A percentile compares a stretch with the other conserved stretches of the same genome.
Conservation (phyloP, 2,113 vertebrate genomes). For the Macquaria australasica region DNA sequence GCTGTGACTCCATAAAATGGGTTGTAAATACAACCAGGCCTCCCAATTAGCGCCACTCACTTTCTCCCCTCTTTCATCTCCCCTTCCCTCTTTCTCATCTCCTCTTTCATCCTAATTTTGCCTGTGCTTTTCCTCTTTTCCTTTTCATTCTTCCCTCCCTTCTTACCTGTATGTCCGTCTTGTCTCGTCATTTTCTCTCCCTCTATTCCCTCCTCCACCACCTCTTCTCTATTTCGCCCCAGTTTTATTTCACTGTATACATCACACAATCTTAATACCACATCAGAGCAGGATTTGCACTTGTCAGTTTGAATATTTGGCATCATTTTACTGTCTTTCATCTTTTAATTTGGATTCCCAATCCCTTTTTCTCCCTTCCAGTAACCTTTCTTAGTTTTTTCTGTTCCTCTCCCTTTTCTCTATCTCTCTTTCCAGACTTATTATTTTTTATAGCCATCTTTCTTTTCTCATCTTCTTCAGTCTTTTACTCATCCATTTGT, state of each 20-base stretch:
- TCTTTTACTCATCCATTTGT: conserved; percentile 16
- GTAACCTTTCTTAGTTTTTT: background rate
- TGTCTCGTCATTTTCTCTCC: conserved; percentile 4
- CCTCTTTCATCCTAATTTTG: conserved; percentile 4
- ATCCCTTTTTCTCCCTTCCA: background rate
- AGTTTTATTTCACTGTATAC: conserved; percentile 26
- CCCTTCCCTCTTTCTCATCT: conserved; percentile 12
- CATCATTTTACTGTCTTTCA: conserved; percentile 16
- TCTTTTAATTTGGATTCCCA: background rate
- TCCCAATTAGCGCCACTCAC: conserved; percentile 74
- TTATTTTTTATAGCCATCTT: background rate
- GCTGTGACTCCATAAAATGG: conserved; percentile 79
- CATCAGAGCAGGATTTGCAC: conserved; percentile 31
- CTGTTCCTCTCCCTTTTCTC: background rate
- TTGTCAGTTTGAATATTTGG: conserved; percentile 20
- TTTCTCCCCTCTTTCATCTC: conserved; percentile 72
- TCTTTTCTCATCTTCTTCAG: conserved; percentile 8
- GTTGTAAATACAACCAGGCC: conserved; percentile 70
- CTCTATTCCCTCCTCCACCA: background rate
- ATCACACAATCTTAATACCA: conserved; percentile 21
- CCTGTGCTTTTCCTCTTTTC: background rate
- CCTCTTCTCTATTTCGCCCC: background rate
- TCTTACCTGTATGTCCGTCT: conserved; percentile 2
- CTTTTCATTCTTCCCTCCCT: conserved; percentile 1
- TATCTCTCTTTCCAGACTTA: background rate